These are phyloP conservation scores for Ispidina picta DNA, from an alignment of 2,797 vertebrate genomes.

Conservation along the genomic window DNA sequence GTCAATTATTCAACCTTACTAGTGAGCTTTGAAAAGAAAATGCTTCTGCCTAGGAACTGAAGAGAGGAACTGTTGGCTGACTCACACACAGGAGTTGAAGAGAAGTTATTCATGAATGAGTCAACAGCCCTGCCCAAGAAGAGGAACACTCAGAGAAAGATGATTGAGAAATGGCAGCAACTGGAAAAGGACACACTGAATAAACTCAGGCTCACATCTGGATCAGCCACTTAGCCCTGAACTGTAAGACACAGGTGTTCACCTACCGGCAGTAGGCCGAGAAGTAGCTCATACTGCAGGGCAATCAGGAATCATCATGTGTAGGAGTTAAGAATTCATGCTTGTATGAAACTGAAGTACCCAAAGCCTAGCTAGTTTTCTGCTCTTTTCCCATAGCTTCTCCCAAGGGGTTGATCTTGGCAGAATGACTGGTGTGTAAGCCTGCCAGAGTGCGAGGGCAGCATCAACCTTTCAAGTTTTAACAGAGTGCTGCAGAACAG, in stretches of 20 bases:
- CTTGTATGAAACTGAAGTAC: not conserved
- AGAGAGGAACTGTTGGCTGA: not conserved
- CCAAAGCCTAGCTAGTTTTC: not conserved
- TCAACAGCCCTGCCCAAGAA: slow-evolving; percentile 3
- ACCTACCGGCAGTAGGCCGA: not conserved
- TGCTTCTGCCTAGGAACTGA: not conserved
- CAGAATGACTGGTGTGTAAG: not conserved
- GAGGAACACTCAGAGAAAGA: not conserved
- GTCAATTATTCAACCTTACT: not conserved
- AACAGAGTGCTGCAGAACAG: not conserved
- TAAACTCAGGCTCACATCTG: not conserved
- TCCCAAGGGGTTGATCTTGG: not conserved
- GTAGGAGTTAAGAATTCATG: not conserved
- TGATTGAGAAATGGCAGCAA: not conserved
- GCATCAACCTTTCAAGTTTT: not conserved
- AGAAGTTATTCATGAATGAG: slow-evolving; percentile 3
- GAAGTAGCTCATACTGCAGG: not conserved
- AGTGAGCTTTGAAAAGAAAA: not conserved
- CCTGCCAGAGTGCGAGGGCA: rapidly evolving
- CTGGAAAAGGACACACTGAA: not conserved
- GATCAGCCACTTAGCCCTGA: rapidly evolving
- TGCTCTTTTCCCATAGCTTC: not conserved
- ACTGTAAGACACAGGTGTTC: not conserved
- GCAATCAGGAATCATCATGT: not conserved
- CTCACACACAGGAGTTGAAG: not conserved